These are phyloP conservation scores for Loriculus beryllinus DNA, from an alignment of 2,797 vertebrate genomes.

Conservation along the genomic window DNA sequence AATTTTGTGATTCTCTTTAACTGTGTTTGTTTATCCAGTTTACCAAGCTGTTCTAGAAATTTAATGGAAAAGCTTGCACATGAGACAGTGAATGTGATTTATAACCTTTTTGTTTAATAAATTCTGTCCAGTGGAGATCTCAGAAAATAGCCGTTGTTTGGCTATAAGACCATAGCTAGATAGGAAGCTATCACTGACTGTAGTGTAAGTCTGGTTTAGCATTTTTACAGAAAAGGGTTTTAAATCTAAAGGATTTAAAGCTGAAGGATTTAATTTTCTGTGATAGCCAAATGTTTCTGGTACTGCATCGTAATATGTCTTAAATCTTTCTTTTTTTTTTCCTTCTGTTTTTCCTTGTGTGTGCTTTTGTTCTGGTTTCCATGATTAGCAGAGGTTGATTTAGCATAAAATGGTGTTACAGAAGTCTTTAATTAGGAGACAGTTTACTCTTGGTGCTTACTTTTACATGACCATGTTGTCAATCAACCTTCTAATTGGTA, in stretches of 20 bases:
- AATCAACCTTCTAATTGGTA: slow-evolving; percentile 30
- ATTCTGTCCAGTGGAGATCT: background rate
- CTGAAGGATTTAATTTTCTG: background rate
- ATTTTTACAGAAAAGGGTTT: background rate
- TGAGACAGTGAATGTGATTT: background rate
- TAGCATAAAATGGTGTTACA: slow-evolving; percentile 3
- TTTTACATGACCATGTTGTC: slow-evolving; percentile 42
- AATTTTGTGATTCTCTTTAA: background rate
- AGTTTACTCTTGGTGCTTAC: slow-evolving; percentile 28
- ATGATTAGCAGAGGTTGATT: background rate
- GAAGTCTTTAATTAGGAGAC: slow-evolving; percentile 36
- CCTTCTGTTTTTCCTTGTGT: background rate
- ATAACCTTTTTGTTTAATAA: background rate
- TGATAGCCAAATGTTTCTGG: background rate
- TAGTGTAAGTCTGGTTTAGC: background rate
- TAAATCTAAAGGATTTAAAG: background rate
- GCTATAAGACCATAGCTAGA: background rate
- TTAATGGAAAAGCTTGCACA: background rate
- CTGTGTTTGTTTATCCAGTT: background rate
- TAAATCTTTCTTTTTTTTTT: background rate
- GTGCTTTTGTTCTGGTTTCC: background rate
- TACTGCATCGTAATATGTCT: background rate
- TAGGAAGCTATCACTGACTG: background rate
- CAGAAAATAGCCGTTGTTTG: background rate
- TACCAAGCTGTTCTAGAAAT: background rate